Percentiles rank a stretch among this genome's conserved stretches.
Conservation (phyloP, 2,888 invertebrate genomes). For the Perdita meconis region DNA sequence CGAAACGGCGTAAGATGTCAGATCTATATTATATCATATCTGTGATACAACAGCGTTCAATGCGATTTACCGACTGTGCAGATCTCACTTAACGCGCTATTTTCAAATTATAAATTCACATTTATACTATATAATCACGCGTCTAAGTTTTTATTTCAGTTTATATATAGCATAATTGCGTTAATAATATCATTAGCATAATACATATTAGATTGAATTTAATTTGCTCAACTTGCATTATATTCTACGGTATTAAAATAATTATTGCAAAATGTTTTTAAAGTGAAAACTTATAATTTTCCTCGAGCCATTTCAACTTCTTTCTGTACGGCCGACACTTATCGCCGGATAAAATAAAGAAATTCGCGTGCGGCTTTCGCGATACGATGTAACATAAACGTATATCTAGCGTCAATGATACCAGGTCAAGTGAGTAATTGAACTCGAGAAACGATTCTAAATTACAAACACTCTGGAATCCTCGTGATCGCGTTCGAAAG, state of each 20-base stretch:
- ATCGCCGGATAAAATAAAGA: neutral
- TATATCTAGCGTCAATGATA: conserved; percentile 45
- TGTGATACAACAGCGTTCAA: no score
- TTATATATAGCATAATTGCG: no score
- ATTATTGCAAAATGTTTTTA: no score
- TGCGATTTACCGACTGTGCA: no score
- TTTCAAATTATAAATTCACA: neutral
- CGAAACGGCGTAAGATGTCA: no score
- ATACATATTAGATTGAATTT: no score
- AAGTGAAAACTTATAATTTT: neutral
- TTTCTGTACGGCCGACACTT: neutral
- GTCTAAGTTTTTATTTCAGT: no score
- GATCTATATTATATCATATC: no score
- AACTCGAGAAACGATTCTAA: conserved; percentile 74
- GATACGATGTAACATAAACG: conserved; percentile 22
- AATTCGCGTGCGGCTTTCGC: conserved; percentile 6
- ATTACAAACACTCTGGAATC: conserved; percentile 57
- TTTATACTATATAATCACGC: no score
- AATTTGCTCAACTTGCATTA: no score
- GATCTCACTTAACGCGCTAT: conserved; percentile 2
- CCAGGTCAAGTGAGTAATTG: conserved; percentile 77
- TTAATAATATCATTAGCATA: no score
- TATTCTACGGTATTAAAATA: no score
- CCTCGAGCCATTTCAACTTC: neutral
- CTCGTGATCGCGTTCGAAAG: conserved; percentile 31